Evolutionary conservation across 1,140 invertebrate species (phyloP), one percentile per base, ranked within the genome.

Genomic region (Achroia grisella): DNA sequence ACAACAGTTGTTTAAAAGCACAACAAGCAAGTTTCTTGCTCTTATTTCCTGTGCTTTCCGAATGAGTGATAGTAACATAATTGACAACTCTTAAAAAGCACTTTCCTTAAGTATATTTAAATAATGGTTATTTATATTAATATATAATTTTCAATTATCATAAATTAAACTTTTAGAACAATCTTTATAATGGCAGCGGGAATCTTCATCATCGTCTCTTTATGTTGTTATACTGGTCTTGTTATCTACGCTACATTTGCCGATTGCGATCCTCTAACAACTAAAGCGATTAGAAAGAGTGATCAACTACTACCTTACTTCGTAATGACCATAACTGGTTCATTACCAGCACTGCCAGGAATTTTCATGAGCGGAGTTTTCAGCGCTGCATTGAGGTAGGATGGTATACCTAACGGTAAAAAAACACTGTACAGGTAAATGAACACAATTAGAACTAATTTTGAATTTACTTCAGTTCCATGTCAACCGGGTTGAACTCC

Each of bases 161-260:
- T n/a, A n/a, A n/a, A 14, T 39, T 39, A 17, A 6, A 17, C 8
- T 65, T 63, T 10, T 51, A 87, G 85, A 60, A 86, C 85, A 10
- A 84, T 87, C 32, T 75, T 81, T 41, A 84, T 87, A 51, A 77
- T 87, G 70, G 83, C 82, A 1, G 71, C 69, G 0, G 89, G 90
- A 0, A 88, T 92, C 28, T 83, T 89, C 6, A 86, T 75, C 46
- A 89, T 92, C 2, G 86, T 91, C 0, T 89, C 89, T 0, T 83
- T 91, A 35, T 91, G 90, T 62, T 91, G 89, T 56, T 93, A 91
- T 55, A 92, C 90, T 12, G 94, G 94, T 0, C 83, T 95, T 6
- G 89, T 94, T 0, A 90, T 94, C n/a, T 95, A 92, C 64, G 93
- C 93, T 0, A 90, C 91, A 0, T 95, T 94, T 71, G 86, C 91